These are phyloP conservation scores for Tribolium castaneum DNA, from an alignment of 1,140 invertebrate genomes.

Conservation along the genomic window DNA sequence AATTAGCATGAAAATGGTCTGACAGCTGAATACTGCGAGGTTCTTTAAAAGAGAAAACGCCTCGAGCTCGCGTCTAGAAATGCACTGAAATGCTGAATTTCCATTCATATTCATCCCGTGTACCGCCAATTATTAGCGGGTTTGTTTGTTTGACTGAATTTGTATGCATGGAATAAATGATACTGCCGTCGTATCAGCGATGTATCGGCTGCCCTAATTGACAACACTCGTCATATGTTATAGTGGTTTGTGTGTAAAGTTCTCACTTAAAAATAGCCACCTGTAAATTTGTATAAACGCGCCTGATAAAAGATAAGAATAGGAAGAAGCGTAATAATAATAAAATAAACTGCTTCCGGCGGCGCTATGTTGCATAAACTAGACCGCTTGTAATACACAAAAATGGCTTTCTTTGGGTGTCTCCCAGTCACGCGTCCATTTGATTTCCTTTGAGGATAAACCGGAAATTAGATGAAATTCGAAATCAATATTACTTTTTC, in stretches of 20 bases:
- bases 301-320: slow-evolving; percentile 25
- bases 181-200: slow-evolving; percentile 55
- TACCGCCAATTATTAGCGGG: slow-evolving; percentile 60
- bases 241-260: background rate
- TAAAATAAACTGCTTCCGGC: slow-evolving; percentile 15
- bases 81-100: slow-evolving; percentile 53
- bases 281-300: slow-evolving; percentile 23
- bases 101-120: slow-evolving; percentile 57
- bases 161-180: slow-evolving; percentile 63
- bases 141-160: slow-evolving; percentile 60
- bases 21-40: slow-evolving; percentile 60
- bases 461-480: slow-evolving; percentile 46
- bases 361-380: slow-evolving; percentile 7
- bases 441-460: slow-evolving; percentile 46
- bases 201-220: slow-evolving; percentile 54
- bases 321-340: slow-evolving; percentile 23
- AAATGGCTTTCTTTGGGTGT: background rate
- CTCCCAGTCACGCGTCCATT: slow-evolving; percentile 29
- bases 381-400: background rate
- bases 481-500: slow-evolving; percentile 33
- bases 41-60: slow-evolving; percentile 51
- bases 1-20: slow-evolving; percentile 62
- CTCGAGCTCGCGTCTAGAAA: slow-evolving; percentile 45
- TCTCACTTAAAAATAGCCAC: slow-evolving; percentile 11
- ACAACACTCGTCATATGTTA: slow-evolving; percentile 52